phyloP scores from a whole-genome alignment of 2,113 vertebrate species.

The Delphinapterus leucas region DNA sequence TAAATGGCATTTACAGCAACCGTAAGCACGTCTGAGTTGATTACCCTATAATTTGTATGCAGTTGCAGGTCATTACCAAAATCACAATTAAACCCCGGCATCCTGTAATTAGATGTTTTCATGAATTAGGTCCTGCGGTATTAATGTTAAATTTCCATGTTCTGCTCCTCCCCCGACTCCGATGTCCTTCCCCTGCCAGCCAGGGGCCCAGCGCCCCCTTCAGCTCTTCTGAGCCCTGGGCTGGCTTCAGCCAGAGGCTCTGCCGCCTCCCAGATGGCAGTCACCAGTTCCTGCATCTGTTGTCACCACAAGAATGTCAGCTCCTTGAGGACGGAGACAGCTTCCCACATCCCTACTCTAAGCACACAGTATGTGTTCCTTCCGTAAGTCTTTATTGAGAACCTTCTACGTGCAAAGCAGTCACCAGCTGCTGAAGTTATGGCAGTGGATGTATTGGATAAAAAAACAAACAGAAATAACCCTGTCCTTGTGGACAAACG shows the following conservation, averaged over 20 bases:
- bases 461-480: neutral
- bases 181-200: neutral
- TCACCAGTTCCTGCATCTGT: rapidly evolving
- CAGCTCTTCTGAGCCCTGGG: neutral
- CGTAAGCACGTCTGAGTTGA: neutral
- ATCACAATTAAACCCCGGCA: conserved; percentile 54
- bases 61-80: conserved; percentile 66
- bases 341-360: neutral
- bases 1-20: neutral
- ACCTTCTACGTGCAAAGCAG: neutral
- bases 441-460: neutral
- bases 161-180: neutral
- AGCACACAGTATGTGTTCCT: neutral
- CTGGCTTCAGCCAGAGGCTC: neutral
- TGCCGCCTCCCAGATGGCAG: neutral
- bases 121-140: conserved; percentile 55
- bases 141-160: conserved; percentile 31
- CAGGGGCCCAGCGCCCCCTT: neutral
- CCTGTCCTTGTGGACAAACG: neutral
- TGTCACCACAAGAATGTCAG: neutral
- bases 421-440: too few species aligned
- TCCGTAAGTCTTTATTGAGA: rapidly evolving
- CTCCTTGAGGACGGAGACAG: neutral
- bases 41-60: conserved; percentile 68
- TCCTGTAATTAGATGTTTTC: conserved; percentile 62